phyloP scores from a whole-genome alignment of 2,113 vertebrate species.

The Arizona elegans region DNA sequence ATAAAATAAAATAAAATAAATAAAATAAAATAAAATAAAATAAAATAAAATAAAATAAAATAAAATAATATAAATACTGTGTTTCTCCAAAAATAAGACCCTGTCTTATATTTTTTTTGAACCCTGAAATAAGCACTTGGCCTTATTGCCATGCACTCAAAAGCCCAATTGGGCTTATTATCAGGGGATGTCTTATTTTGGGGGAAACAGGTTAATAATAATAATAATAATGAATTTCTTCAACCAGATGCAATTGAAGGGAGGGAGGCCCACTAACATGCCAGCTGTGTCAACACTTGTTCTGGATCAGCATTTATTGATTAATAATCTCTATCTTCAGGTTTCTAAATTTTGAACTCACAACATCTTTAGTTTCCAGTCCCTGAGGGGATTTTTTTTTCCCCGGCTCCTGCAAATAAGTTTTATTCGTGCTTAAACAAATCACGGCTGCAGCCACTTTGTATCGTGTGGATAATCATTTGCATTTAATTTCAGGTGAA shows the following conservation, averaged over 20 bases:
- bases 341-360: not conserved
- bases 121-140: no score
- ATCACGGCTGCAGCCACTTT: not conserved
- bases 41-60: no score
- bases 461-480: not conserved
- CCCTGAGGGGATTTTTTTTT: not conserved
- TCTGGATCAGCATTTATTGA: not conserved
- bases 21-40: no score
- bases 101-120: no score
- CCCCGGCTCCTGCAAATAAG: not conserved
- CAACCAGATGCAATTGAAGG: not conserved
- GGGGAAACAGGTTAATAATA: no score
- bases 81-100: no score
- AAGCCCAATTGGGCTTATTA: no score
- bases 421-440: not conserved
- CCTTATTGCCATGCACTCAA: no score
- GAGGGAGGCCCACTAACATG: no score
- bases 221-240: not conserved
- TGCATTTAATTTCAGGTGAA: constrained; percentile 64
- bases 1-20: no score
- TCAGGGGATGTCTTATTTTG: no score
- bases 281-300: not conserved
- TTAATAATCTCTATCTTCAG: not conserved
- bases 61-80: no score
- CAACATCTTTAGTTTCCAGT: not conserved